Percentiles rank a stretch among this genome's conserved stretches.
These are phyloP conservation scores for Melipona beecheii DNA, from an alignment of 2,888 invertebrate species.

Conservation along the genomic window DNA sequence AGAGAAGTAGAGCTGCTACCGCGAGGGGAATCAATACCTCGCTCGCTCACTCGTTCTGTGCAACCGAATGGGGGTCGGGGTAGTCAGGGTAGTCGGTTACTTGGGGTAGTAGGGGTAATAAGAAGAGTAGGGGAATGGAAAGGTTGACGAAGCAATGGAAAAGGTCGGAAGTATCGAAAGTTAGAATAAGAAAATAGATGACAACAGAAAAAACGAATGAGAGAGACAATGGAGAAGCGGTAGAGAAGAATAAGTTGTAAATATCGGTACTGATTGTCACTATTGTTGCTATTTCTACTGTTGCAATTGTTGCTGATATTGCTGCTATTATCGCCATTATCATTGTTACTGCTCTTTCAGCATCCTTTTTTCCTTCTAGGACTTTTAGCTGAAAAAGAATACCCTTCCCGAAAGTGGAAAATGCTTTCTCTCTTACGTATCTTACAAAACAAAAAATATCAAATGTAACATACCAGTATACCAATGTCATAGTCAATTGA, in stretches of 20 bases:
- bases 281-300: not conserved
- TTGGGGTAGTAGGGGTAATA: constrained; percentile 9
- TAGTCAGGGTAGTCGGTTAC: not conserved
- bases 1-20: constrained; percentile 77
- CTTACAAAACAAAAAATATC: not conserved
- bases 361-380: not conserved
- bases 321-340: not conserved
- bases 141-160: constrained; percentile 56
- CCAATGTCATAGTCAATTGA: not conserved
- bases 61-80: constrained; percentile 74
- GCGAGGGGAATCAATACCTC: constrained; percentile 83
- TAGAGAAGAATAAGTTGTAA: constrained; percentile 4
- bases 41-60: constrained; percentile 57
- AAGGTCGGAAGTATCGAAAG: constrained; percentile 79
- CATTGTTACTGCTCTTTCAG: not conserved
- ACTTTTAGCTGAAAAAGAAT: not conserved
- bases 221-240: constrained; percentile 21
- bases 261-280: not conserved
- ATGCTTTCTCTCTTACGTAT: not conserved
- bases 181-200: constrained; percentile 49
- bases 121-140: constrained; percentile 77
- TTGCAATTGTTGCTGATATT: not conserved
- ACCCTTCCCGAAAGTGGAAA: constrained; percentile 13
- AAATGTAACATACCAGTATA: not conserved
- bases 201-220: constrained; percentile 67